Evolutionary conservation across 2,113 vertebrate species (phyloP), one percentile per base, ranked within the genome.

Genomic region (Scopus umbretta): DNA sequence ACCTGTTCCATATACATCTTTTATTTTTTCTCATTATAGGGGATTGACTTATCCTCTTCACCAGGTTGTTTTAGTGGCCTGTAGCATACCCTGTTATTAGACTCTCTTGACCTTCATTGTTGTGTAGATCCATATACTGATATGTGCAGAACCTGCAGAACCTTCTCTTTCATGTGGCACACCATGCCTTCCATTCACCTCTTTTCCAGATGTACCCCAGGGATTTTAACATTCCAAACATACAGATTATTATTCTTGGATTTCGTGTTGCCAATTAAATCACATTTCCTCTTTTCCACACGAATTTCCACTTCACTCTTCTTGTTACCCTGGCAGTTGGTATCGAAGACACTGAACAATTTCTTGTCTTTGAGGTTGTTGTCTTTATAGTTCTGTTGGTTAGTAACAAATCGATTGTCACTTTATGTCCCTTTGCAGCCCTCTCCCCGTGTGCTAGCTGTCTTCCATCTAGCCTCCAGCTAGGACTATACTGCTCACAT

Each of bases 101-200:
- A 80, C 16, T 70, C 6, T 76, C 21, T 32, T 63, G 50, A 66
- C 29, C 12, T 90, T 86, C 16, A 16, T 65, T 65, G 22, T 27
- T 29, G 30, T 10, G 17, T 19, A 81, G 18, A 56, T 72, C 40
- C 2, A 1, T 40, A 12, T 17, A 42, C 11, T 0, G 0, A 1
- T 18, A 43, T 0, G 0, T 45, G 14, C n/a, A 76, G 49, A 91
- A 70, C 16, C 25, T 67, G 56, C 78, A 74, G 22, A 71, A 67
- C 21, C 63, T 85, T 87, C 15, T 76, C 36, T 82, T 86, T 65
- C 10, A 29, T 4, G 16, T 29, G 23, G 20, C 38, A 45, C 47
- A 79, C 17, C 9, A 3, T 36, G 32, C 29, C 32, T 45, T 34
- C 6, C 36, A 49, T 47, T 43, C 65, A 43, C 3, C 1, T 26